These are phyloP conservation scores for Choloepus hoffmanni DNA, from an alignment of 2,113 vertebrate genomes.

Conservation along the genomic window DNA sequence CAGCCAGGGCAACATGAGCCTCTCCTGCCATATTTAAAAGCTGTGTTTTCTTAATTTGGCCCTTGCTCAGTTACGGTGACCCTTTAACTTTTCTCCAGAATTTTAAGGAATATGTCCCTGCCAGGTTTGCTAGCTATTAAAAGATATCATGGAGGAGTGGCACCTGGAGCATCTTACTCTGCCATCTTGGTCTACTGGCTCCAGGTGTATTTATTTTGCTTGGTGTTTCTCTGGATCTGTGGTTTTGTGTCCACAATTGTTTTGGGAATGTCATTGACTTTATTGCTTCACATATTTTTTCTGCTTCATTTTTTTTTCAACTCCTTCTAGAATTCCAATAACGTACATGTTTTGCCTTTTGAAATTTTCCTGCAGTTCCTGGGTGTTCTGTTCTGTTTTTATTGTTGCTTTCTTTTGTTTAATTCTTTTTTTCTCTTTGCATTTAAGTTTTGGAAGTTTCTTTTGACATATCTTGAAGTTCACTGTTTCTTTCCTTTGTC, in stretches of 20 bases:
- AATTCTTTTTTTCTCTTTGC: neutral
- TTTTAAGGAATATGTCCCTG: too few relatives aligned
- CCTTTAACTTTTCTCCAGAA: too few relatives aligned
- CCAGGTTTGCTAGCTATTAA: too few relatives aligned
- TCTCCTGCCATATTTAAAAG: too few relatives aligned
- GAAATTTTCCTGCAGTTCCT: neutral
- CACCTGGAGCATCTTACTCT: too few relatives aligned
- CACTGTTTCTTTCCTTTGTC: neutral
- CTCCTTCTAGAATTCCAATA: neutral
- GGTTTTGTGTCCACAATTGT: neutral
- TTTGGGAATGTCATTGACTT: neutral
- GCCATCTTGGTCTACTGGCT: too few relatives aligned
- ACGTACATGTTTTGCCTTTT: neutral
- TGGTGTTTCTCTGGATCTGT: neutral
- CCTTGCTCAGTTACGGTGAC: too few relatives aligned
- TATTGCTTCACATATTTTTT: neutral
- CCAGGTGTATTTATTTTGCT: neutral
- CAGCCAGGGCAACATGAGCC: too few relatives aligned
- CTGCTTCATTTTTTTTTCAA: neutral
- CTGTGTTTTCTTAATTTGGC: too few relatives aligned
- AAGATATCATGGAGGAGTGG: too few relatives aligned
- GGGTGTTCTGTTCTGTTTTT: neutral
- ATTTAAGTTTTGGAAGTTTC: neutral
- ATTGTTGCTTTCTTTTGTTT: neutral
- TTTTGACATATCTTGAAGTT: neutral